Percentiles rank a stretch among this genome's conserved stretches.
Conservation (phyloP, 2,888 invertebrate species). For the Teleogryllus oceanicus region DNA sequence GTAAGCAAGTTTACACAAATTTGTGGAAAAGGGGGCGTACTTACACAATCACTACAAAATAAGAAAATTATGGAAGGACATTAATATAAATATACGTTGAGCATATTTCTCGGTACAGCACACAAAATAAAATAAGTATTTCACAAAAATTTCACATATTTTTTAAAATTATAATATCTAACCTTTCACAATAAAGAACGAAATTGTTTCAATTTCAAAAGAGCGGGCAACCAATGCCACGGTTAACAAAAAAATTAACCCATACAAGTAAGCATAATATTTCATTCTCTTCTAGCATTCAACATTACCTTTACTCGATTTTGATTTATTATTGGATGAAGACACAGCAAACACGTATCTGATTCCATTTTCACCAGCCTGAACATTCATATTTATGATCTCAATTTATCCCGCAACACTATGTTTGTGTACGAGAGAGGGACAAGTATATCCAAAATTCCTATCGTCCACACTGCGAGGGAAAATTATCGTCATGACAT, state of each 20-base stretch:
- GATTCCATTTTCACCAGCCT: not conserved
- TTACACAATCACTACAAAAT: no score
- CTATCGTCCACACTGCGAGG: not conserved
- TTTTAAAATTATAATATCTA: no score
- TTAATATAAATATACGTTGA: no score
- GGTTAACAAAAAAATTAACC: not conserved
- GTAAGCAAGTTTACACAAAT: no score
- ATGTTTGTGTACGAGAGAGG: not conserved
- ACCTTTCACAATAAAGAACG: no score
- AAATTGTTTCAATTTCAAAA: no score
- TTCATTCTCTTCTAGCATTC: not conserved
- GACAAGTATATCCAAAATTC: not conserved
- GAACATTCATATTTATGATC: not conserved
- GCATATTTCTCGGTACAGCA: no score
- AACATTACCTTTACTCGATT: constrained; percentile 9
- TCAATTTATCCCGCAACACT: not conserved
- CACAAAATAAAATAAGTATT: no score
- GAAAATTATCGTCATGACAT: constrained; percentile 18
- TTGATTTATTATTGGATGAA: not conserved
- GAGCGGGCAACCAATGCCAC: not conserved
- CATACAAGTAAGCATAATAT: not conserved
- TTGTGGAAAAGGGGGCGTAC: no score
- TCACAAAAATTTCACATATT: no score
- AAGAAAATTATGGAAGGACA: no score
- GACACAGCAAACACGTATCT: not conserved